Evolutionary conservation across 2,113 vertebrate species (phyloP), one percentile per base, ranked within the genome.

Genomic region (Leptodactylus fuscus): DNA sequence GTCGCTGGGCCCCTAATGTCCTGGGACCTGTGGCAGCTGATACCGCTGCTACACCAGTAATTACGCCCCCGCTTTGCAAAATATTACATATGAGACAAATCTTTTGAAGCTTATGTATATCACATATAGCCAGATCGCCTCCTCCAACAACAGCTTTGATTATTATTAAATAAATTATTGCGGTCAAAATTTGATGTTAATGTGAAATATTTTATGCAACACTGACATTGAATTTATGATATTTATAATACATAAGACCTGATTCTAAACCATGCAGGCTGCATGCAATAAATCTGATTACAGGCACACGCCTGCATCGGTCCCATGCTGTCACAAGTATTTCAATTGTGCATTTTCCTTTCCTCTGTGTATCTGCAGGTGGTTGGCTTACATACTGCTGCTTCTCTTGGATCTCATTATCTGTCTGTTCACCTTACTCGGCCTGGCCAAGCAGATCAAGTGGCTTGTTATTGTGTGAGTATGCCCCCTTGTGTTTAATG

Each of bases 401-500:
- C 92, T 97, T 70, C 94, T 97, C 44, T 89, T 97, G 46, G 95
- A 97, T 90, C 93, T 97, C 22, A 92, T 97, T 60, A 93, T 97
- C 85, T 97, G 95, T 89, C 93, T 97, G 70, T 97, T 97, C 92
- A 97, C 96, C 79, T 92, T 97, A 70, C 93, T 97, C 85, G 96
- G 96, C 74, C 91, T 97, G 88, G 96, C 96, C 4, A 97, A 97
- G 88, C 96, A 97, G 88, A 95, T 95, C 86, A 96, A 96, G 88
- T 97, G 97, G 96, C 95, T 97, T 78, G 96, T 97, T 88, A 94
- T 95, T 62, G 85, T 97, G 97, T 97, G 87, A 96, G 96, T 93
- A 24, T 1, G 0, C 83, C 88, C 85, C 49, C 88, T 86, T 34
- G 67, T 58, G 78, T 41, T 4, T 0, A 60, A 5, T 44, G 2